Conservation (phyloP, 2,797 vertebrate genomes). For the Squalus acanthias region DNA sequence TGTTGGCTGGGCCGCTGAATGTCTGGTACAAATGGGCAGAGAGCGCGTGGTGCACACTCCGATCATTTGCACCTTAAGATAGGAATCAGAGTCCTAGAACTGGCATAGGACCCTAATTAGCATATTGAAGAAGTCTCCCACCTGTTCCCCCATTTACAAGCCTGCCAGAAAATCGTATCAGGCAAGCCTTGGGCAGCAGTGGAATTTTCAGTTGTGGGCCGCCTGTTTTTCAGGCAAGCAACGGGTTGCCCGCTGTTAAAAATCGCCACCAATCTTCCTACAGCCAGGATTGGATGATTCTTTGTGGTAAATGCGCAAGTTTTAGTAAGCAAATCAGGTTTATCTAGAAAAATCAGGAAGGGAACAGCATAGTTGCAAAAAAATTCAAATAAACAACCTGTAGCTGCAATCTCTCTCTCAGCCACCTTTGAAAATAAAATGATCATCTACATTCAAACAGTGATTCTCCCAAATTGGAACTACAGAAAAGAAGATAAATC, state of each 20-base stretch:
- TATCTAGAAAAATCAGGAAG: not conserved
- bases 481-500: not conserved
- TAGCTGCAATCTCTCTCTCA: too few relatives aligned
- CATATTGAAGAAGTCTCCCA: not conserved
- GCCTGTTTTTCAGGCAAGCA: not conserved
- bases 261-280: not conserved
- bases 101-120: not conserved
- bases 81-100: not conserved
- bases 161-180: too few relatives aligned
- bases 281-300: not conserved
- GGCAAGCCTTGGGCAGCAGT: not conserved
- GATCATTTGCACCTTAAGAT: not conserved
- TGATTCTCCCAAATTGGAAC: not conserved
- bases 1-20: not conserved
- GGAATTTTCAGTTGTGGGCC: not conserved
- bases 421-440: not conserved
- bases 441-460: slow-evolving; percentile 1
- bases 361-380: not conserved
- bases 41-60: not conserved
- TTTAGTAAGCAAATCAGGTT: not conserved
- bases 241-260: not conserved
- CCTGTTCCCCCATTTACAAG: not conserved
- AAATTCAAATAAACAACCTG: not conserved
- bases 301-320: not conserved
- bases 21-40: not conserved